A percentile compares a stretch with the other conserved stretches of the same genome.
These are phyloP conservation scores for Adineta ricciae DNA, from an alignment of 2,888 invertebrate species.

Conservation along the genomic window DNA sequence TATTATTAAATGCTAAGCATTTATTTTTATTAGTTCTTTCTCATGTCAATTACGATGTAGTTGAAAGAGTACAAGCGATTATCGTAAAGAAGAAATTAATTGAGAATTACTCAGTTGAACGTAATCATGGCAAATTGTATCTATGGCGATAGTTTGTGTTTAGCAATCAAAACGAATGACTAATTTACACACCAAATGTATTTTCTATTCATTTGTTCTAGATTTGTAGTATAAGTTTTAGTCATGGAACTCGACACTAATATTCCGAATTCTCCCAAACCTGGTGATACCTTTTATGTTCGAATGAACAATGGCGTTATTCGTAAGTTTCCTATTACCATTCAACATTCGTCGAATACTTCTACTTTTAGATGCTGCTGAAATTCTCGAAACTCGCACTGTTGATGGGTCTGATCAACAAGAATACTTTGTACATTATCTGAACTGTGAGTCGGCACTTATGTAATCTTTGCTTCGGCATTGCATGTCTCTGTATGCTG, in stretches of 20 bases:
- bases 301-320: neutral
- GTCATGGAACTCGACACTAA: neutral
- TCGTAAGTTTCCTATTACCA: neutral
- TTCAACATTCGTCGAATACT: neutral
- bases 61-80: neutral
- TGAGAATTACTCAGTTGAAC: neutral
- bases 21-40: neutral
- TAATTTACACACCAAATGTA: too few relatives aligned
- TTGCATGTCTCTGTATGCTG: conserved; percentile 18
- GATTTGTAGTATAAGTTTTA: neutral
- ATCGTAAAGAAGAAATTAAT: neutral
- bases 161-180: too few relatives aligned
- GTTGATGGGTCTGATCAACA: conserved; percentile 18
- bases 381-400: conserved; percentile 31
- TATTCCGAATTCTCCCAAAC: neutral
- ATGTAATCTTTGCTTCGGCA: neutral
- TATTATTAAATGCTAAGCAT: neutral
- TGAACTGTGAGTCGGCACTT: conserved; percentile 60
- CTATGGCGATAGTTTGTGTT: neutral
- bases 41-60: neutral
- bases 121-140: neutral
- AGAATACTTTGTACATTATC: conserved; percentile 94
- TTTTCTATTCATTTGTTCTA: neutral
- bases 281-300: neutral
- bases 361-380: conserved; percentile 21